Percentiles rank a stretch among this genome's conserved stretches.
Conservation (phyloP, 2,797 vertebrate genomes). For the Bucorvus abyssinicus region DNA sequence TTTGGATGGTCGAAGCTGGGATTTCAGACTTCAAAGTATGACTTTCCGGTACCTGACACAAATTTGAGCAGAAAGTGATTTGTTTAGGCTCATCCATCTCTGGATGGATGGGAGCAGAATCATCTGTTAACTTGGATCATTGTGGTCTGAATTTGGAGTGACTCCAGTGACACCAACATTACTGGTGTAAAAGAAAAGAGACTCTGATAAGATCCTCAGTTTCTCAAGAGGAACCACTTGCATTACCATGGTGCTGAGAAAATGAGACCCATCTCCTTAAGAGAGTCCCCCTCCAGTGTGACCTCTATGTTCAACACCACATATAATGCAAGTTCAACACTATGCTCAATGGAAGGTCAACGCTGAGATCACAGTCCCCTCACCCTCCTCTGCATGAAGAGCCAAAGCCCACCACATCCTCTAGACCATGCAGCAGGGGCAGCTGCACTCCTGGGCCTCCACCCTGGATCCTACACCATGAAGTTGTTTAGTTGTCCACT, state of each 20-base stretch:
- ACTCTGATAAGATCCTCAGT: neutral
- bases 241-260: neutral
- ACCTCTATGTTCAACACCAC: neutral
- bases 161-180: neutral
- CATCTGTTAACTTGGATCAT: neutral
- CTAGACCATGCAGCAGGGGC: neutral
- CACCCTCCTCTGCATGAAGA: neutral
- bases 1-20: neutral
- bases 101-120: neutral
- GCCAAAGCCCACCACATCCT: neutral
- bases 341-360: no score
- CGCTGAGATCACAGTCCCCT: neutral
- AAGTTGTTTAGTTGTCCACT: neutral
- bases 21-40: neutral
- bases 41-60: neutral
- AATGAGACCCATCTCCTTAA: neutral
- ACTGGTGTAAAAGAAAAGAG: neutral
- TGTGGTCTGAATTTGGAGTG: neutral
- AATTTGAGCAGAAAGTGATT: neutral
- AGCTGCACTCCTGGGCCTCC: neutral
- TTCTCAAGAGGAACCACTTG: neutral
- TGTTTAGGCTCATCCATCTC: neutral
- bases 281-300: accelerated
- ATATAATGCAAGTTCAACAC: neutral
- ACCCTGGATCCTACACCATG: neutral